A percentile compares a stretch with the other conserved stretches of the same genome.
Evolutionary conservation across 2,888 invertebrate species (phyloP).

Genomic region (Callimorpha dominula): DNA sequence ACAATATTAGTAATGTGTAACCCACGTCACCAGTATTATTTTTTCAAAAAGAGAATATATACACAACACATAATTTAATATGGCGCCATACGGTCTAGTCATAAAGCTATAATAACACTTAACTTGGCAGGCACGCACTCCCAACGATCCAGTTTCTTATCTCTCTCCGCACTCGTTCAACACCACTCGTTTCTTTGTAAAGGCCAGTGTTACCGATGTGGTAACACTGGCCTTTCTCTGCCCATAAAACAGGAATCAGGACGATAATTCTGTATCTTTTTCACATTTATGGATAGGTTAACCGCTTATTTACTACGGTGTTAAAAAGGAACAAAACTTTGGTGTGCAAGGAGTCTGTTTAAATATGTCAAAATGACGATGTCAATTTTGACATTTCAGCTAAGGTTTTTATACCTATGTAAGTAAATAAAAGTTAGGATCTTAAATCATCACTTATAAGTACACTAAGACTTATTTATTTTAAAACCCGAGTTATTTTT

Average conservation of each 20-base stretch:
- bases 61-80: not conserved
- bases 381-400: too few relatives aligned
- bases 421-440: too few relatives aligned
- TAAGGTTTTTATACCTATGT: too few relatives aligned
- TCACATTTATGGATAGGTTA: not conserved
- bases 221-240: not conserved
- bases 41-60: too few relatives aligned
- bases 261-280: not conserved
- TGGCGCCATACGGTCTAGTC: constrained; percentile 11
- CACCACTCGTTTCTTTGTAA: not conserved
- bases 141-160: constrained; percentile 12
- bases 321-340: not conserved
- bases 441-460: too few relatives aligned
- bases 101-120: not conserved
- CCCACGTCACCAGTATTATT: too few relatives aligned
- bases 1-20: too few relatives aligned
- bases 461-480: too few relatives aligned
- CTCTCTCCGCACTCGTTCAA: not conserved
- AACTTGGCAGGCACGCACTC: not conserved
- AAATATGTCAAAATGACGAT: too few relatives aligned
- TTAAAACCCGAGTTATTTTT: too few relatives aligned
- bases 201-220: not conserved
- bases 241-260: not conserved
- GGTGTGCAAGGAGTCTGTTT: not conserved
- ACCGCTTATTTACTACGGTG: not conserved